These are phyloP conservation scores for Cyphomyrmex costatus DNA, from an alignment of 1,140 invertebrate species.

Conservation along the genomic window DNA sequence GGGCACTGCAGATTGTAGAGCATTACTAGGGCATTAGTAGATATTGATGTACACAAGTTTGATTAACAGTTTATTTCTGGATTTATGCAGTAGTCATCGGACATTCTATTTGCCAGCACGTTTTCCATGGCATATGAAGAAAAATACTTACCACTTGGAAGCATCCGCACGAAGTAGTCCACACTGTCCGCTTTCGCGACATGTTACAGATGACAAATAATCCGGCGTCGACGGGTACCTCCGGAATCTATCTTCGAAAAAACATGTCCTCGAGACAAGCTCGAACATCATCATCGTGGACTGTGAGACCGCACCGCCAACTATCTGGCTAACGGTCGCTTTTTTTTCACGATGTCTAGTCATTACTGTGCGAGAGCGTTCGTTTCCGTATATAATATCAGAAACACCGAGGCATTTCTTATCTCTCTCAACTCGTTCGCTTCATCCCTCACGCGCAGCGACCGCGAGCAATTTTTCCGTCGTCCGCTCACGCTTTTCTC, in stretches of 20 bases:
- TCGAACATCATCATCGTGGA: constrained; percentile 39
- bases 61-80: no score
- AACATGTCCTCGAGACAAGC: constrained; percentile 39
- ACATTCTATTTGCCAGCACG: background rate
- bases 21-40: no score
- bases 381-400: constrained; percentile 61
- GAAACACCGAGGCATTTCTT: constrained; percentile 41
- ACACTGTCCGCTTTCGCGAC: constrained; percentile 16
- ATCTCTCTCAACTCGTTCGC: background rate
- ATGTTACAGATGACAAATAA: constrained; percentile 49
- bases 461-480: constrained; percentile 44
- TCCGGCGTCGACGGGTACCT: constrained; percentile 20
- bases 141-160: constrained; percentile 19
- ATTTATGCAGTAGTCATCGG: background rate
- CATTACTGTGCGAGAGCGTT: constrained; percentile 15
- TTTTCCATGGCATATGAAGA: constrained; percentile 22
- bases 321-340: constrained; percentile 27
- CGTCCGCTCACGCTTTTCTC: constrained; percentile 53
- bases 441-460: constrained; percentile 9
- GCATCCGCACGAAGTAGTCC: background rate
- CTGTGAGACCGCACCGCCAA: background rate
- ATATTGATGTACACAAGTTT: no score
- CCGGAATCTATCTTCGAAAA: constrained; percentile 43
- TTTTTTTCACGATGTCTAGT: constrained; percentile 27
- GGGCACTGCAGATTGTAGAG: no score